Evolutionary conservation across 92 coral and sea anemone genomes (phyloP).

Genomic region (Micromussa lordhowensis): DNA sequence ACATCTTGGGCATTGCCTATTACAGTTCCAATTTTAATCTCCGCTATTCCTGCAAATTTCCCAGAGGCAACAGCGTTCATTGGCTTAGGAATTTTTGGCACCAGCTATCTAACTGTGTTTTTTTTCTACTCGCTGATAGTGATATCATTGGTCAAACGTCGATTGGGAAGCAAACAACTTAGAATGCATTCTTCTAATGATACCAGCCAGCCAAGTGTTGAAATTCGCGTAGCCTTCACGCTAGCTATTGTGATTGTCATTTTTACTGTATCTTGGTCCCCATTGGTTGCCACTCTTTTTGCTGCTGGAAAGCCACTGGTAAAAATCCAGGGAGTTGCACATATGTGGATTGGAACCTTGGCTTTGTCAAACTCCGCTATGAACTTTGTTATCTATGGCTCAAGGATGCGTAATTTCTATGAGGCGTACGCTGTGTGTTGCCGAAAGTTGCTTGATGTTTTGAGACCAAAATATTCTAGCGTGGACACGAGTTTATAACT

Average conservation of each 20-base stretch:
- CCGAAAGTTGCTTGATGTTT: too few relatives aligned
- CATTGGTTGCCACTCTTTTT: neutral
- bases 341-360: conserved; percentile 10
- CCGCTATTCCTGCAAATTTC: neutral
- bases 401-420: too few relatives aligned
- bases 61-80: neutral
- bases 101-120: neutral
- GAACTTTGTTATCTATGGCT: neutral
- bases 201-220: neutral
- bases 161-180: neutral
- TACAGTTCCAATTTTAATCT: neutral
- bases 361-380: conserved; percentile 14
- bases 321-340: neutral
- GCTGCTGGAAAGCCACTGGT: neutral
- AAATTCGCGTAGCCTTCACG: conserved; percentile 7
- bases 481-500: neutral
- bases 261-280: conserved; percentile 20
- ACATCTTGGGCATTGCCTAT: conserved; percentile 29
- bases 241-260: conserved; percentile 6
- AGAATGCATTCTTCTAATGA: neutral
- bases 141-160: neutral
- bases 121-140: conserved; percentile 3
- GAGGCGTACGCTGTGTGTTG: too few relatives aligned
- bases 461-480: too few relatives aligned
- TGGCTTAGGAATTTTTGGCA: neutral